Conservation (phyloP, 2,797 vertebrate species). For the Sibirionetta formosa region DNA sequence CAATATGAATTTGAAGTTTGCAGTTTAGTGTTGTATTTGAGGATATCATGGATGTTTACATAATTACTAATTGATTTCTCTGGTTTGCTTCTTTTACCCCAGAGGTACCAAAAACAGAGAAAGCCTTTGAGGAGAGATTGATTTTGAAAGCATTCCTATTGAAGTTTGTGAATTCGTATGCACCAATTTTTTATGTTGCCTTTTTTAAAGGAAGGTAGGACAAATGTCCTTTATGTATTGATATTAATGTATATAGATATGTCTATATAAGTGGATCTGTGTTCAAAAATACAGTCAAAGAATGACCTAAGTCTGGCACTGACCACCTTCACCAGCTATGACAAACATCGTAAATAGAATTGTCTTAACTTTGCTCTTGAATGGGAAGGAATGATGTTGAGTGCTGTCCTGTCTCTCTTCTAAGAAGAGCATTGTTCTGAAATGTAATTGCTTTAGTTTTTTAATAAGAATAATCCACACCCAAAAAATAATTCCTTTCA, state of each 20-base stretch:
- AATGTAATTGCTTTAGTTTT: neutral
- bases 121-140: slow-evolving; percentile 94
- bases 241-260: neutral
- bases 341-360: neutral
- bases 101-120: slow-evolving; percentile 97
- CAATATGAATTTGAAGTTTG: neutral
- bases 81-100: neutral
- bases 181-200: slow-evolving; percentile 98
- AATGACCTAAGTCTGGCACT: neutral
- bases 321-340: neutral
- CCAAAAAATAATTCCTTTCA: neutral
- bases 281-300: neutral
- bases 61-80: neutral
- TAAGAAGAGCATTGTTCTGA: neutral
- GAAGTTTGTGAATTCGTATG: slow-evolving; percentile 98
- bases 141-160: slow-evolving; percentile 97
- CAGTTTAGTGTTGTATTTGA: neutral
- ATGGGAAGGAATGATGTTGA: neutral
- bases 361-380: neutral
- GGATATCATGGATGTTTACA: neutral
- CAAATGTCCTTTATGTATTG: neutral
- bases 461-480: neutral
- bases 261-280: neutral
- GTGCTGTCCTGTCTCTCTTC: neutral
- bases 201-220: slow-evolving; percentile 98